These are phyloP conservation scores for Cossypha heuglini DNA, from an alignment of 2,797 vertebrate species.

Conservation along the genomic window DNA sequence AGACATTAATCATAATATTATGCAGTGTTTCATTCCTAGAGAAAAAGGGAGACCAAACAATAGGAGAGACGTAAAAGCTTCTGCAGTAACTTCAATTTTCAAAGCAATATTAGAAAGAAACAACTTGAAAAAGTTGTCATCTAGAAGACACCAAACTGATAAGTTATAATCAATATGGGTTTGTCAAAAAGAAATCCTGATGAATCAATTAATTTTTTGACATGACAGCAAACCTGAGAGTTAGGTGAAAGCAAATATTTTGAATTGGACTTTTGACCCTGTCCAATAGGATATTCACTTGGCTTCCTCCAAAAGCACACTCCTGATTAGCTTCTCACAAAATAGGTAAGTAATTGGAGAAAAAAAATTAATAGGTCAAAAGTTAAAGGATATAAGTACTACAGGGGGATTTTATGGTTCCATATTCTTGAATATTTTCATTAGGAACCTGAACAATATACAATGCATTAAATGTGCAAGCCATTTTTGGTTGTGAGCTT, in stretches of 20 bases:
- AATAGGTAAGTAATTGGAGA: neutral
- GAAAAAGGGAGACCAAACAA: neutral
- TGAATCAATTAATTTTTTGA: neutral
- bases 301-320: neutral
- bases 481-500: rapidly evolving
- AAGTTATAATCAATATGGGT: neutral
- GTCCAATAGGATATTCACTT: neutral
- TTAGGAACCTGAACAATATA: neutral
- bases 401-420: neutral
- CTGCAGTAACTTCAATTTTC: neutral
- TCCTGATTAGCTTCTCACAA: neutral
- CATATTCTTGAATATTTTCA: neutral
- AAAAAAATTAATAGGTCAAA: neutral
- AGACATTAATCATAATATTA: neutral
- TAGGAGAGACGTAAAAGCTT: neutral
- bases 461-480: neutral
- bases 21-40: neutral
- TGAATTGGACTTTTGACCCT: neutral
- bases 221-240: neutral
- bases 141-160: neutral
- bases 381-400: neutral
- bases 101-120: neutral
- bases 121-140: neutral
- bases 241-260: neutral
- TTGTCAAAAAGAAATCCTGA: neutral